phyloP scores from a whole-genome alignment of 2,888 invertebrate genomes.

The Mongoloraphidia duomilia region DNA sequence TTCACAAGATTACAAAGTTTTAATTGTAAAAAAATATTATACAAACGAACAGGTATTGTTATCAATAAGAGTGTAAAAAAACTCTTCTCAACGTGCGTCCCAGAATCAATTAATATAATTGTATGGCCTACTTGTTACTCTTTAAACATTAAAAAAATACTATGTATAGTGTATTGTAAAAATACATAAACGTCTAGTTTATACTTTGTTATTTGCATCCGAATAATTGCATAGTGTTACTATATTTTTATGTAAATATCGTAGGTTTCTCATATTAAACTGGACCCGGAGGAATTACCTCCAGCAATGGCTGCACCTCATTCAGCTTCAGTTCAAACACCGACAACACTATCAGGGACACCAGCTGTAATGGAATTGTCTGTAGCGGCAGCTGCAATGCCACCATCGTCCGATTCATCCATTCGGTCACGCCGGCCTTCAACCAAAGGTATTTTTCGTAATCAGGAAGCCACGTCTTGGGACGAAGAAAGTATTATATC shows the following conservation, averaged over 20 bases:
- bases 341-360: conserved; percentile 11
- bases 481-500: conserved; percentile 62
- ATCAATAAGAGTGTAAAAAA: too few relatives aligned
- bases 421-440: conserved; percentile 1
- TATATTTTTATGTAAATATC: neutral
- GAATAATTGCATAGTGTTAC: too few relatives aligned
- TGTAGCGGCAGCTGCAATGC: conserved; percentile 18
- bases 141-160: too few relatives aligned
- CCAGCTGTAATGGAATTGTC: conserved; percentile 12
- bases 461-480: conserved; percentile 35
- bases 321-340: conserved; percentile 17
- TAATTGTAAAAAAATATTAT: too few relatives aligned
- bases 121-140: too few relatives aligned
- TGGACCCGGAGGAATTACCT: conserved; percentile 26
- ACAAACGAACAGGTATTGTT: too few relatives aligned
- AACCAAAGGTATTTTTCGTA: neutral
- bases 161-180: too few relatives aligned
- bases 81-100: too few relatives aligned
- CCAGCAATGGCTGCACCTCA: conserved; percentile 17
- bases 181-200: too few relatives aligned
- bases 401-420: conserved; percentile 7
- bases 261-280: conserved; percentile 34
- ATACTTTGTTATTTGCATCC: too few relatives aligned
- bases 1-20: too few relatives aligned
- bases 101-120: too few relatives aligned